A percentile compares a stretch with the other conserved stretches of the same genome.
phyloP scores from a whole-genome alignment of 2,888 invertebrate species.

The Drosophila trichaetosa region DNA sequence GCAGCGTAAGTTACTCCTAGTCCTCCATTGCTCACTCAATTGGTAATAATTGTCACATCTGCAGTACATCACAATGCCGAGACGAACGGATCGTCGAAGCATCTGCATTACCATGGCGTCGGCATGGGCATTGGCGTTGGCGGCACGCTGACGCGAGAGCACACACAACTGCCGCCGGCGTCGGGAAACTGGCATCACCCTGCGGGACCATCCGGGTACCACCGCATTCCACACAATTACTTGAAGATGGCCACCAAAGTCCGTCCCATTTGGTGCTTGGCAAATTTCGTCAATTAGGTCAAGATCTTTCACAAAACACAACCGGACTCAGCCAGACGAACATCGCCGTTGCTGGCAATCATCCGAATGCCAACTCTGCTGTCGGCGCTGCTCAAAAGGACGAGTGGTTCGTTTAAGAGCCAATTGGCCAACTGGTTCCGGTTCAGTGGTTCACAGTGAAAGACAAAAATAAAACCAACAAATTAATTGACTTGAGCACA shows the following conservation, averaged over 20 bases:
- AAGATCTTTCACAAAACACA: constrained; percentile 86
- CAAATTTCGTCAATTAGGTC: constrained; percentile 89
- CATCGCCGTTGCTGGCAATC: constrained; percentile 73
- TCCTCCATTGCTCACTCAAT: neutral
- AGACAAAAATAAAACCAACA: constrained; percentile 52
- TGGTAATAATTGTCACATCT: constrained; percentile 8
- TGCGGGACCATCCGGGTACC: constrained; percentile 89
- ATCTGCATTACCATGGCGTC: constrained; percentile 85
- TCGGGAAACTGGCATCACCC: constrained; percentile 98
- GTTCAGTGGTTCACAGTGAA: constrained; percentile 45
- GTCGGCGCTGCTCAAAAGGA: constrained; percentile 90
- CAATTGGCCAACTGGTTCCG: constrained; percentile 20
- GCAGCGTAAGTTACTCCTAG: constrained; percentile 82
- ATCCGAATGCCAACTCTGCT: constrained; percentile 80
- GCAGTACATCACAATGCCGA: constrained; percentile 86
- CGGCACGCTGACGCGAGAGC: constrained; percentile 87
- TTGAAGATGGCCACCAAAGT: constrained; percentile 90
- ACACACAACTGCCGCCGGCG: constrained; percentile 87
- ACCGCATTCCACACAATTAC: constrained; percentile 85
- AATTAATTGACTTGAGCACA: constrained; percentile 72
- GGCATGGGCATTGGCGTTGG: constrained; percentile 72
- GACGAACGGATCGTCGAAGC: constrained; percentile 89
- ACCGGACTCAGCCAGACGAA: constrained; percentile 80
- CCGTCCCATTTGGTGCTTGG: constrained; percentile 98
- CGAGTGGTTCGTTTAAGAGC: constrained; percentile 93